These are phyloP conservation scores for Acrossocheilus wenchowensis DNA, from an alignment of 2,797 vertebrate genomes.

Conservation along the genomic window DNA sequence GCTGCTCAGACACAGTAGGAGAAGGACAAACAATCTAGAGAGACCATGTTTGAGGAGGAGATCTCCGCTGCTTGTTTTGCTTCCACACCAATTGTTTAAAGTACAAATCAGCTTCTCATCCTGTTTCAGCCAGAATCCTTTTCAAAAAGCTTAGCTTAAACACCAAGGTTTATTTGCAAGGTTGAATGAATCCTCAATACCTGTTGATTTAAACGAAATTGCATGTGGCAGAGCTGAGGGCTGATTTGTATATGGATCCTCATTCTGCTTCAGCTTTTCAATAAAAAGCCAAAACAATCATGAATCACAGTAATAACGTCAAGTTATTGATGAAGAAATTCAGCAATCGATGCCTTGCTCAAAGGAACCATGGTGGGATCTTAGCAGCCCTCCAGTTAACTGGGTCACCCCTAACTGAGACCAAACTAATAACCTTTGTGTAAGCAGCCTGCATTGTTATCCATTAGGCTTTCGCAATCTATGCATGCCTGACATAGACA, in stretches of 20 bases:
- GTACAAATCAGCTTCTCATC: conserved; percentile 66
- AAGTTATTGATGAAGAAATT: neutral
- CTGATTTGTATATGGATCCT: neutral
- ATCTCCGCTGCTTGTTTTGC: conserved; percentile 68
- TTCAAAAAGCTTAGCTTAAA: conserved; percentile 5
- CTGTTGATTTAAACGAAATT: neutral
- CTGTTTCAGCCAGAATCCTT: conserved; percentile 18
- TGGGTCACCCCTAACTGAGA: conserved; percentile 34
- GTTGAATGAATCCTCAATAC: neutral
- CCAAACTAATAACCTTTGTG: conserved; percentile 17
- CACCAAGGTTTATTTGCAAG: neutral
- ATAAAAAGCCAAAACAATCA: neutral
- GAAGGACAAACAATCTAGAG: conserved; percentile 71
- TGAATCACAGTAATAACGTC: neutral
- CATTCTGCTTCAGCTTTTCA: neutral
- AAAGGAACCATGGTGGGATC: neutral
- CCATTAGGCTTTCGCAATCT: neutral
- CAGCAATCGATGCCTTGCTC: neutral
- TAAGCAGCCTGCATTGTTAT: conserved; percentile 4
- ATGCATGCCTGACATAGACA: conserved; percentile 5
- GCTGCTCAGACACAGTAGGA: conserved; percentile 65
- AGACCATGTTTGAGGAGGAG: conserved; percentile 9
- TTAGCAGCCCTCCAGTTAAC: conserved; percentile 23
- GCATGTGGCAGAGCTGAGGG: neutral
- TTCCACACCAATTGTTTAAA: conserved; percentile 67